Evolutionary conservation across 1,140 invertebrate genomes (phyloP), one percentile per base, ranked within the genome.

Genomic region (Anoplolepis gracilipes): DNA sequence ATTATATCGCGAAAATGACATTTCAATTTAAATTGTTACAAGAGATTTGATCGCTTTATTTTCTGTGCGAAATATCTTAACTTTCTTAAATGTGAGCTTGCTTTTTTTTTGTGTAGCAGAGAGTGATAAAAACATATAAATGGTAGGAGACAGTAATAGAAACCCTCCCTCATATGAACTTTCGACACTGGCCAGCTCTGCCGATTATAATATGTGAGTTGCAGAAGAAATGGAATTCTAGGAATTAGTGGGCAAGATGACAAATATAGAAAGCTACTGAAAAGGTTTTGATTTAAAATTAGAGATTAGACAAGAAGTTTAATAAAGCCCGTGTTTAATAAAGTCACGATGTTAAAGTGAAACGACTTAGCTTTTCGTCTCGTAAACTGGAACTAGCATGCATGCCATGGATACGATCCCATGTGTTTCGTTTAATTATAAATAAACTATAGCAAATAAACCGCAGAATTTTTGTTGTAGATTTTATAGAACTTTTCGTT

Each of bases 401-500:
- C 16, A 1, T 67, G n/a, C 11, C 36, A 19, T 3, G 16, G 22
- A 13, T 69, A 49, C 19, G 4, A 16, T 49, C 1, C 19, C 6
- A n/a, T 39, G 16, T 33, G 16, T 49, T 78, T n/a, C 39, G n/a
- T 0, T 76, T 39, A 76, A 46, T 46, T 46, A 46, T 13, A 46
- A 46, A 46, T 16, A 46, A 46, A 46, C 13, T 46, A 7, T 0
- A 46, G 13, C 3, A 46, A 46, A 46, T 13, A 46, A 46, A n/a
- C 19, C n/a, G 16, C 16, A 28, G 4, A n/a, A 61, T 65, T 46
- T 46, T 19, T 55, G 16, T 6, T 11, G 5, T 30, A 33, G n/a
- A 49, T 62, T 4, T 42, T 64, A 16, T 33, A 53, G 28, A 78
- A 78, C 11, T 65, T 78, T 55, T 11, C 19, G 42, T 76, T 25